phyloP scores from a whole-genome alignment of 2,113 vertebrate species.

The Mormoops blainvillei region DNA sequence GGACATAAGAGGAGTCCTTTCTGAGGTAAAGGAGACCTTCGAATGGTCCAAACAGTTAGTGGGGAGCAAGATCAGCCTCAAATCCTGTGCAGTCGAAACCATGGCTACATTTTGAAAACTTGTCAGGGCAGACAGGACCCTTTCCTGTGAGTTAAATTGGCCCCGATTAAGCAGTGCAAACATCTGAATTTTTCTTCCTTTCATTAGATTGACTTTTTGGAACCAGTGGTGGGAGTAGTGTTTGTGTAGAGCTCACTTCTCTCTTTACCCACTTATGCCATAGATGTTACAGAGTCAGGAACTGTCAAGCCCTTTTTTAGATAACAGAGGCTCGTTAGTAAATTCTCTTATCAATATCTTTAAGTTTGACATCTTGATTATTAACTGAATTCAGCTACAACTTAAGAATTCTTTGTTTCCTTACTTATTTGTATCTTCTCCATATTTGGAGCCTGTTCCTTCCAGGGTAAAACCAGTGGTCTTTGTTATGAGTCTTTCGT shows the following conservation, averaged over 20 bases:
- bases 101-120: background rate
- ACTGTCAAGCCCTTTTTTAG: background rate
- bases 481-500: conserved; percentile 19
- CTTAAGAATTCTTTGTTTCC: background rate
- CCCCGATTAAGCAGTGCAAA: background rate
- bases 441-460: background rate
- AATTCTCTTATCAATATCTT: background rate
- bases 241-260: background rate
- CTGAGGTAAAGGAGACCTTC: background rate
- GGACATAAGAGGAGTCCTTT: background rate
- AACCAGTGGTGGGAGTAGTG: background rate
- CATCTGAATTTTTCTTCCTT: background rate
- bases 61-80: background rate
- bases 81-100: background rate
- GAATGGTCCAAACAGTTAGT: background rate
- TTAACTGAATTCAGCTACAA: background rate
- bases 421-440: conserved; percentile 16
- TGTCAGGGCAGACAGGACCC: background rate
- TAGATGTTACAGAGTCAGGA: background rate
- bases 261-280: background rate
- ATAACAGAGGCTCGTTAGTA: background rate
- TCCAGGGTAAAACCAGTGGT: background rate
- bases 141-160: background rate
- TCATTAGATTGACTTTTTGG: background rate
- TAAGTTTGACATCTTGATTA: background rate